Evolutionary conservation across 2,797 vertebrate species (phyloP).

Genomic region (Pangasius djambal): DNA sequence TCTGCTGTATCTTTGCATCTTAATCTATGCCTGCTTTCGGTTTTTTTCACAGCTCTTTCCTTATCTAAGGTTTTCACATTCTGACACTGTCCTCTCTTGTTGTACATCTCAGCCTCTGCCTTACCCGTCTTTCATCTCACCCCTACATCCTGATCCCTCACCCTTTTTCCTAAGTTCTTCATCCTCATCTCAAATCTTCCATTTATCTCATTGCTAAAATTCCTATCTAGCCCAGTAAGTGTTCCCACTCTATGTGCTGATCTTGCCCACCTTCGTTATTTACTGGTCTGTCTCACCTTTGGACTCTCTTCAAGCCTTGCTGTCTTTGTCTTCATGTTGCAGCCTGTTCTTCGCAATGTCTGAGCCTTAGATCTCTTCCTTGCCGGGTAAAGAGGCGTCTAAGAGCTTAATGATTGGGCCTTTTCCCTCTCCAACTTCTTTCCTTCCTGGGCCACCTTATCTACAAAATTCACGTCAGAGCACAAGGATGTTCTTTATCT

Average conservation of each 20-base stretch:
- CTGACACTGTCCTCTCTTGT: not conserved
- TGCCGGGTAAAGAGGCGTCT: not conserved
- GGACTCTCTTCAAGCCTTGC: not conserved
- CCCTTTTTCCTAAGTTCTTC: not conserved
- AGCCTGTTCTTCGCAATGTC: not conserved
- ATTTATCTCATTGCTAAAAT: not conserved
- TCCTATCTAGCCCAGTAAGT: not conserved
- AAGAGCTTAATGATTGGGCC: not conserved
- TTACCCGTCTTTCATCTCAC: not conserved
- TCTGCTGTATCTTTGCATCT: not conserved
- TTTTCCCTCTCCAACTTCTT: not conserved
- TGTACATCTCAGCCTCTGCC: not conserved
- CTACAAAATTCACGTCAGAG: not conserved
- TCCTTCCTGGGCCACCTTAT: not conserved
- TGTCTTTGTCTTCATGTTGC: not conserved
- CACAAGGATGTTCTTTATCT: not conserved
- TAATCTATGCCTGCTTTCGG: not conserved
- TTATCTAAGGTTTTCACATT: not conserved
- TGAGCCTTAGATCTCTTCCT: not conserved
- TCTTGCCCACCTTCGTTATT: not conserved
- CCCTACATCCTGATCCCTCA: not conserved
- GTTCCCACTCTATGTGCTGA: not conserved
- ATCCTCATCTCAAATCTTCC: not conserved
- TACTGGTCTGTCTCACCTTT: not conserved
- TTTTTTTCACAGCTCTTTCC: not conserved